phyloP scores from a whole-genome alignment of 92 coral and sea anemone genomes.

The Actinostola sp. region DNA sequence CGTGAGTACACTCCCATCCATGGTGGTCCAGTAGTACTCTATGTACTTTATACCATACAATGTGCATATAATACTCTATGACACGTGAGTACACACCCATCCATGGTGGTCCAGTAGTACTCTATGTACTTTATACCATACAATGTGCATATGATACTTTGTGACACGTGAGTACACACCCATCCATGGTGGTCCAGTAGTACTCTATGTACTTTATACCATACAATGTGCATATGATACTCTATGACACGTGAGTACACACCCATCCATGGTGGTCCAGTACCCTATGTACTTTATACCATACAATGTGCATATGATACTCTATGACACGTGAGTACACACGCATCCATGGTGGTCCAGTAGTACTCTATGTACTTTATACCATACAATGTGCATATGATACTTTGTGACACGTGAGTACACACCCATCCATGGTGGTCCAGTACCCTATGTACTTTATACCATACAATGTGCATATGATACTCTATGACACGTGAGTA shows the following conservation, averaged over 20 bases:
- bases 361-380: conserved; percentile 77
- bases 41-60: conserved; percentile 92
- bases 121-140: neutral
- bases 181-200: neutral
- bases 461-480: no score
- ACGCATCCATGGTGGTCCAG: neutral
- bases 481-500: neutral
- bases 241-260: conserved; percentile 94
- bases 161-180: neutral
- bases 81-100: conserved; percentile 94
- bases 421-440: no score
- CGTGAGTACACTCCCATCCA: neutral
- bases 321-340: neutral
- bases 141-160: neutral
- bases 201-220: conserved; percentile 83
- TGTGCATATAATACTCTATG: conserved; percentile 95
- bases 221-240: conserved; percentile 91
- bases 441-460: neutral
- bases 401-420: conserved; percentile 94
- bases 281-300: neutral
- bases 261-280: no score
- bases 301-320: neutral
- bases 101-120: no score
- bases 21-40: neutral
- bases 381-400: conserved; percentile 94